A percentile compares a stretch with the other conserved stretches of the same genome.
Evolutionary conservation across 2,888 invertebrate species (phyloP).

Genomic region (Rhagonycha lutea): DNA sequence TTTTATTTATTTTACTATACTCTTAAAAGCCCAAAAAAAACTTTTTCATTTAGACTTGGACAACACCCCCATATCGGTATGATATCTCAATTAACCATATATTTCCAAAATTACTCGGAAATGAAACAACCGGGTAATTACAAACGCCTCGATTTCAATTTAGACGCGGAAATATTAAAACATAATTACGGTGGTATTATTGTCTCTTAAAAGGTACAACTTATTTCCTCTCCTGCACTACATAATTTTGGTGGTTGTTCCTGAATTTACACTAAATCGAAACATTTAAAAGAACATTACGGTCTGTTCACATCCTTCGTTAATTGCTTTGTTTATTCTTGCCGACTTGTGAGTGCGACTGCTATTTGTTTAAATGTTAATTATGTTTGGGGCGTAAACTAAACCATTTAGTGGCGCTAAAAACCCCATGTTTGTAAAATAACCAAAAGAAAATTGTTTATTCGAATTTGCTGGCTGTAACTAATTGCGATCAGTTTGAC

Average conservation of each 20-base stretch:
- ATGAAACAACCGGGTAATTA: slow-evolving; percentile 17
- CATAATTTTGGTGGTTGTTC: slow-evolving; percentile 3
- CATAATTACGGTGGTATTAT: not conserved
- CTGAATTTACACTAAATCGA: slow-evolving; percentile 4
- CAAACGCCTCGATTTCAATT: slow-evolving; percentile 14
- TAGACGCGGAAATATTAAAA: slow-evolving; percentile 16
- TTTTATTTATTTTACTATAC: slow-evolving; percentile 10
- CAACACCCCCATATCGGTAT: slow-evolving; percentile 8
- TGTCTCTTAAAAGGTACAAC: not conserved
- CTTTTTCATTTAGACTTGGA: not conserved
- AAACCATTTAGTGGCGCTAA: not conserved
- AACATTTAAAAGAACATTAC: slow-evolving; percentile 11
- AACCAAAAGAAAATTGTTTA: not conserved
- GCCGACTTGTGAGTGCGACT: not conserved
- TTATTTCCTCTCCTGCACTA: not conserved
- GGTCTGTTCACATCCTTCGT: not conserved
- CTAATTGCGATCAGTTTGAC: not conserved
- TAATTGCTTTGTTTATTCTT: not conserved
- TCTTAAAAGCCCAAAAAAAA: not conserved
- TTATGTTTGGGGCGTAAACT: not conserved
- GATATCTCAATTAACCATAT: slow-evolving; percentile 16
- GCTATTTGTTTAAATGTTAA: not conserved
- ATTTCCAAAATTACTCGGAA: slow-evolving; percentile 14
- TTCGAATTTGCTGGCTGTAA: not conserved
- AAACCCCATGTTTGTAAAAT: not conserved